Conservation (phyloP, 2,113 vertebrate genomes). For the Dissostichus mawsoni region DNA sequence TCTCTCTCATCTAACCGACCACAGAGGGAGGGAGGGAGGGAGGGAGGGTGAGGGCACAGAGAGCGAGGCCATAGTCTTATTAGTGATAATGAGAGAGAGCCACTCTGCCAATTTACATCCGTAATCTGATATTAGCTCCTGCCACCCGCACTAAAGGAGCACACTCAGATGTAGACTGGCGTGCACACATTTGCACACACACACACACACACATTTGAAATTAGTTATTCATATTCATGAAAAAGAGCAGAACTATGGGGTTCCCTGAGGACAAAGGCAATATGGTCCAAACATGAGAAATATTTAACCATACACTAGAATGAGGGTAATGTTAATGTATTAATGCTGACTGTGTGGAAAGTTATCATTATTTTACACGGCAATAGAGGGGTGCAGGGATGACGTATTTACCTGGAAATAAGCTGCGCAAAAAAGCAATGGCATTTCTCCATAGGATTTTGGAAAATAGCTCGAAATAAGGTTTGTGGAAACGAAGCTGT, state of each 20-base stretch:
- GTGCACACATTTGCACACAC: slow-evolving; percentile 16
- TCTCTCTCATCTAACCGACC: slow-evolving; percentile 61
- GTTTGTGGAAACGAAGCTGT: no score
- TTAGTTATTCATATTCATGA: slow-evolving; percentile 60
- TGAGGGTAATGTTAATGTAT: slow-evolving; percentile 3
- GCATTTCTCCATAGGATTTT: no score
- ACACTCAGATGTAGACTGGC: slow-evolving; percentile 13
- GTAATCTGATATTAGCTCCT: slow-evolving; percentile 86
- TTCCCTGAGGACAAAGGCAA: slow-evolving; percentile 44
- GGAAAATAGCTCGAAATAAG: no score
- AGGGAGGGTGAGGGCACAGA: slow-evolving; percentile 54
- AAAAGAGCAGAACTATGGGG: slow-evolving; percentile 40
- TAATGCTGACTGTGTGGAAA: slow-evolving; percentile 4
- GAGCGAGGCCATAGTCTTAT: slow-evolving; percentile 81
- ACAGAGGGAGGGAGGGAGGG: slow-evolving; percentile 13
- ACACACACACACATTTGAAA: slow-evolving; percentile 46
- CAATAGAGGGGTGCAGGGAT: no score
- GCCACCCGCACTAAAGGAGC: slow-evolving; percentile 69
- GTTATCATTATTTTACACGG: slow-evolving; percentile 2
- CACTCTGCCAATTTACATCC: slow-evolving; percentile 84
- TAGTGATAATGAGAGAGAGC: slow-evolving; percentile 85
- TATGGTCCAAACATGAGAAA: slow-evolving; percentile 26
- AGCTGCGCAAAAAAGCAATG: no score
- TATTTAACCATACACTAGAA: slow-evolving; percentile 10
- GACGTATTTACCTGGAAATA: no score